phyloP scores from a whole-genome alignment of 2,888 invertebrate species.

The Apantesis nais region DNA sequence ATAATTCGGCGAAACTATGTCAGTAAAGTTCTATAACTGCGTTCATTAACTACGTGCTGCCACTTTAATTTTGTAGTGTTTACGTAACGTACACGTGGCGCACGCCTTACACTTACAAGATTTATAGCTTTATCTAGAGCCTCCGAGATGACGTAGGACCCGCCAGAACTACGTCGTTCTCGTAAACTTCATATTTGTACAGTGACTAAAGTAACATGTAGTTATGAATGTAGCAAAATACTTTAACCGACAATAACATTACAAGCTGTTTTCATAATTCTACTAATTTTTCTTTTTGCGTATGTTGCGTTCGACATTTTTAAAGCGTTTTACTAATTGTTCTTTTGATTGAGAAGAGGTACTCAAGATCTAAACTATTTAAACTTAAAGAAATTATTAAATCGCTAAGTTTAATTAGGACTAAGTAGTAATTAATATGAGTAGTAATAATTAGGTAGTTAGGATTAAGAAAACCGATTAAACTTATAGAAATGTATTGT shows the following conservation, averaged over 20 bases:
- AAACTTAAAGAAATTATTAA: too few relatives aligned
- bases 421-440: too few relatives aligned
- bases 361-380: too few relatives aligned
- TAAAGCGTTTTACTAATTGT: too few relatives aligned
- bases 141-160: background rate
- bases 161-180: background rate
- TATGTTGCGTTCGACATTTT: too few relatives aligned
- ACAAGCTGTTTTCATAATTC: background rate
- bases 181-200: background rate
- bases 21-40: background rate
- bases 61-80: background rate
- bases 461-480: too few relatives aligned
- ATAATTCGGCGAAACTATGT: background rate
- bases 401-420: too few relatives aligned
- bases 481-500: too few relatives aligned
- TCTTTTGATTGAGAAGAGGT: too few relatives aligned
- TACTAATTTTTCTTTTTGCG: background rate
- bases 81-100: background rate
- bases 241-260: background rate
- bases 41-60: background rate
- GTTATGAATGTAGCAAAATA: background rate
- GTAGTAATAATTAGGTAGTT: too few relatives aligned
- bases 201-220: background rate
- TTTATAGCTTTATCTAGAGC: background rate
- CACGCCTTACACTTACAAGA: background rate